Base-by-base conservation (phyloP, 2,888 invertebrate species). In the Dolichomitus sp. region DNA sequence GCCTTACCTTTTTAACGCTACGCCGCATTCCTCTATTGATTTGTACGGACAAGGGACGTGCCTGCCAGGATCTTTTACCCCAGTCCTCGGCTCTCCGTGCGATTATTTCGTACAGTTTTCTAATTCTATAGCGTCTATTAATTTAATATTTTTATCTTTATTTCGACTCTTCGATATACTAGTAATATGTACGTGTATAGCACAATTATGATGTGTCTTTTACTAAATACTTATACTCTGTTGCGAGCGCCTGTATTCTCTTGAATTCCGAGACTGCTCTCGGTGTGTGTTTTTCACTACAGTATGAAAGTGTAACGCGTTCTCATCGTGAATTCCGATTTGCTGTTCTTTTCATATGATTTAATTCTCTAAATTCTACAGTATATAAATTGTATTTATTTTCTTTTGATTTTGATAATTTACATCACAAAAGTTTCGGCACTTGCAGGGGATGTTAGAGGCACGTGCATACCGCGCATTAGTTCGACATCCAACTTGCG, bases 1-100 rank as follows among this genome's bases (percentile, higher is more conserved):
- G 82, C 83, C 83, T 83, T 81, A 81, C 87, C 86, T 89, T 89
- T 90, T 92, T 90, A 89, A 90, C 89, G 90, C 91, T 90, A 88
- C 88, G 89, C 90, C 91, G 91, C 93, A 93, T 93, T 93, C 93
- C 93, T 91, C 88, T 93, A 93, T 93, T 88, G 93, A 93, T 93
- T 92, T 90, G 88, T 86, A 87, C 87, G 78, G 86, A 85, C 84
- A 81, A 80, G 77, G 77, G 75, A 83, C 75, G 80, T 81, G 72
- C 54, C 69, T 59, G 61, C 17, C 19, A 76, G 69, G 66, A 80
- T 75, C n/a, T 80, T n/a, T 73, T 72, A 59, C 75, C 69, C 72
- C 37, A 65, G 48, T 61, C 54, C 63, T 79, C 33, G 27, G 7
- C 17, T 40, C 17, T 23, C 14, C 40, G 17, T 37, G 9, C 7